These are phyloP conservation scores for Oscarella lobularis DNA, from an alignment of 37 sponge, comb jelly and placozoan genomes.

Conservation along the genomic window DNA sequence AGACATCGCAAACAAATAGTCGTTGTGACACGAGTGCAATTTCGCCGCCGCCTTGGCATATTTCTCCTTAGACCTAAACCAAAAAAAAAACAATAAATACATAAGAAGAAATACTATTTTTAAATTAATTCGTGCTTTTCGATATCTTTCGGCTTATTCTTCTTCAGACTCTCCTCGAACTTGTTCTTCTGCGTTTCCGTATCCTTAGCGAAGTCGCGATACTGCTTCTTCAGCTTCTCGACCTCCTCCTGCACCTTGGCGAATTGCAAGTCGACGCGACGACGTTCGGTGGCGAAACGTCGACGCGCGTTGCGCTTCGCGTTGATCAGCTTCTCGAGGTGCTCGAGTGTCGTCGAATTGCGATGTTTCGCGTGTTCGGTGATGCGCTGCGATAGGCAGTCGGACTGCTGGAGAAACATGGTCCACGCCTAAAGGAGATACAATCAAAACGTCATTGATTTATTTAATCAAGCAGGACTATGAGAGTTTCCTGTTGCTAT, in stretches of 20 bases:
- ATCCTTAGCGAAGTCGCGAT: constrained; percentile 4
- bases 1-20: constrained; percentile 38
- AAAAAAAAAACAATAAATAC: background rate
- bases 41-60: background rate
- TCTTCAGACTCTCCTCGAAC: constrained; percentile 2
- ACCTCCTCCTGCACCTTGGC: constrained; percentile 11
- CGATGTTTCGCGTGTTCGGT: background rate
- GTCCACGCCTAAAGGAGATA: background rate
- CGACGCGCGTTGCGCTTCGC: background rate
- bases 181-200: constrained; percentile 31
- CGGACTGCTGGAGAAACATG: background rate
- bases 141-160: background rate
- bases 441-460: too few relatives aligned
- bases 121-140: background rate
- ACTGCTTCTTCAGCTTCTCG: constrained; percentile 23
- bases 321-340: background rate
- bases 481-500: too few relatives aligned
- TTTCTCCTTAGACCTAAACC: background rate
- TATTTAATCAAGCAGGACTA: too few relatives aligned
- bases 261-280: constrained; percentile 18
- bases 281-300: constrained; percentile 15
- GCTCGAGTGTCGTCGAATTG: background rate
- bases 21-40: constrained; percentile 56
- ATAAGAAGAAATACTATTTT: background rate
- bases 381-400: background rate